phyloP scores from a whole-genome alignment of 2,797 vertebrate genomes.

The Sitta carolinensis region DNA sequence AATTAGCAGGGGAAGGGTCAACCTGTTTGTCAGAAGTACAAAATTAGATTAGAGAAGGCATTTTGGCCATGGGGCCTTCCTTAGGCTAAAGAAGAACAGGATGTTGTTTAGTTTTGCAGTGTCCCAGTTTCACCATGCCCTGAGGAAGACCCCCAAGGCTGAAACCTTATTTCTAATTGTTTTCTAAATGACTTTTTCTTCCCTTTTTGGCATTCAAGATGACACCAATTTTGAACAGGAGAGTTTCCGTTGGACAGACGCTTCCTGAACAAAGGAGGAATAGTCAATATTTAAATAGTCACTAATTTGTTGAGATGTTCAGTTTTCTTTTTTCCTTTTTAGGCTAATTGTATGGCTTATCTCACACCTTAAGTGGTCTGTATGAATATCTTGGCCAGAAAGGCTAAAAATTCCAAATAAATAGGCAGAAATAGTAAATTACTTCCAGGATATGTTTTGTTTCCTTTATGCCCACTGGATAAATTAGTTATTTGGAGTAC shows the following conservation, averaged over 20 bases:
- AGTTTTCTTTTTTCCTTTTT: background rate
- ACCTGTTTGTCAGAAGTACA: conserved; percentile 45
- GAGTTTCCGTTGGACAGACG: background rate
- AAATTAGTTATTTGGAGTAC: background rate
- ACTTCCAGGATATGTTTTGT: background rate
- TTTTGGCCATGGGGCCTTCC: conserved; percentile 68
- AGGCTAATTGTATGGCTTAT: background rate
- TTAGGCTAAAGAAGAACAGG: conserved; percentile 70
- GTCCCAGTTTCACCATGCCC: conserved; percentile 70
- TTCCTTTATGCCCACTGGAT: background rate
- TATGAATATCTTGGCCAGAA: background rate
- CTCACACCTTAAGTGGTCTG: background rate
- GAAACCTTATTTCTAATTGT: conserved; percentile 66
- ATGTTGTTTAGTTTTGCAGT: conserved; percentile 58
- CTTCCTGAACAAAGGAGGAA: conserved; percentile 19
- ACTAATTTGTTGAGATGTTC: background rate
- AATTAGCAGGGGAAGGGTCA: conserved; percentile 64
- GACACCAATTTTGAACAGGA: background rate
- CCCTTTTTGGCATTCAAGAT: conserved; percentile 51
- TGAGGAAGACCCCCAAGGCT: conserved; percentile 69
- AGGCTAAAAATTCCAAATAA: background rate
- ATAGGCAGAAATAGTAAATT: background rate
- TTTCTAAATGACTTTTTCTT: conserved; percentile 66
- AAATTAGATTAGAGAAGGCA: conserved; percentile 57
- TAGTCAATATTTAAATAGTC: background rate